Conservation (phyloP, 1,140 invertebrate species). For the Eurosta solidaginis region DNA sequence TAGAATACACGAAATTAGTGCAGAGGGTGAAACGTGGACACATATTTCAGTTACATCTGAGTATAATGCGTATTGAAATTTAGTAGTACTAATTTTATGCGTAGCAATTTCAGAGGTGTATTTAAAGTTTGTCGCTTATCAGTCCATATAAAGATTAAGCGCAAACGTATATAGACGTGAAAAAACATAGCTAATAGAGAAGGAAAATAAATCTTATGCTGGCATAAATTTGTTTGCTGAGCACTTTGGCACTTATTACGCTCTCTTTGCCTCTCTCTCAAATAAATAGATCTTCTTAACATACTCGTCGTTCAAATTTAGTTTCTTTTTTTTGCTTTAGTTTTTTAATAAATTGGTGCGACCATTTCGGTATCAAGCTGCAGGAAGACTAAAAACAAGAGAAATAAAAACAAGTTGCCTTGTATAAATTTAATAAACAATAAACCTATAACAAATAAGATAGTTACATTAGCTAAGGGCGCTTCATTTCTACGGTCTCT, state of each 20-base stretch:
- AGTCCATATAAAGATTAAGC: too few relatives aligned
- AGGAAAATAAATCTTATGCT: too few relatives aligned
- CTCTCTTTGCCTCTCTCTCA: too few relatives aligned
- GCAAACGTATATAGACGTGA: too few relatives aligned
- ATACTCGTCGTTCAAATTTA: neutral
- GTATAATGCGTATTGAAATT: too few relatives aligned
- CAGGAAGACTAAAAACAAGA: slow-evolving; percentile 5
- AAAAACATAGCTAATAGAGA: too few relatives aligned
- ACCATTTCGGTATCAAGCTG: slow-evolving; percentile 11
- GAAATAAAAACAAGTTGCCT: slow-evolving; percentile 12
- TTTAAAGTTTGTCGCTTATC: too few relatives aligned
- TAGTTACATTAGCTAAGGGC: slow-evolving; percentile 35
- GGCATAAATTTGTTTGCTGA: neutral
- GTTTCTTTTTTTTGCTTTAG: neutral
- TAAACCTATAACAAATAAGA: slow-evolving; percentile 20
- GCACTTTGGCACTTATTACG: slow-evolving; percentile 3
- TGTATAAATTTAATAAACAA: slow-evolving; percentile 3
- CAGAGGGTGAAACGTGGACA: too few relatives aligned
- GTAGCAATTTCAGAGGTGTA: too few relatives aligned
- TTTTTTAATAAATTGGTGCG: slow-evolving; percentile 6
- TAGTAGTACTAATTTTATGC: too few relatives aligned
- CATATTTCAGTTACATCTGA: too few relatives aligned
- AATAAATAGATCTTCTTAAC: neutral
- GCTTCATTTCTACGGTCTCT: slow-evolving; percentile 38
- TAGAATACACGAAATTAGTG: too few relatives aligned